Evolutionary conservation across 2,113 vertebrate species (phyloP).

Genomic region (Dryoscopus gambensis): DNA sequence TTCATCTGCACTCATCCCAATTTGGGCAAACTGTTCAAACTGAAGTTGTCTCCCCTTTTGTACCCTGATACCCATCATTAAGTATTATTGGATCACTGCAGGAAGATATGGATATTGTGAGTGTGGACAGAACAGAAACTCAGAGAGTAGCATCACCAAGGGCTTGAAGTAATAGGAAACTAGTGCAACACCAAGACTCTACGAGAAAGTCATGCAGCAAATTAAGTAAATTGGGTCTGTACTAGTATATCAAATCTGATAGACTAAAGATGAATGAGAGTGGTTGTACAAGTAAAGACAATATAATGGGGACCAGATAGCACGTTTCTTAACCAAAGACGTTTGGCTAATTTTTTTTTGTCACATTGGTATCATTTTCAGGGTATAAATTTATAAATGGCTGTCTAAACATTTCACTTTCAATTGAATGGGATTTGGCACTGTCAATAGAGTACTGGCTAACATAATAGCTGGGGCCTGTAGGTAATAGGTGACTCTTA

Average conservation of each 20-base stretch:
- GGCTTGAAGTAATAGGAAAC: neutral
- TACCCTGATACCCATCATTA: constrained; percentile 39
- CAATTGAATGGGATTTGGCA: neutral
- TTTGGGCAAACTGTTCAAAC: constrained; percentile 37
- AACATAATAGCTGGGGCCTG: neutral
- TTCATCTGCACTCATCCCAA: constrained; percentile 16
- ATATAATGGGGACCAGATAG: neutral
- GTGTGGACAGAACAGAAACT: neutral
- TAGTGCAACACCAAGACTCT: neutral
- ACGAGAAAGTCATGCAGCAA: neutral
- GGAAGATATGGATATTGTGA: neutral
- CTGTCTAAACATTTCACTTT: neutral
- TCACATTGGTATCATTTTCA: neutral
- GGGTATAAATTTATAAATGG: neutral
- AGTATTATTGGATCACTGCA: constrained; percentile 39
- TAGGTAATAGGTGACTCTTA: neutral
- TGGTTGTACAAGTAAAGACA: neutral
- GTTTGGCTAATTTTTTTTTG: neutral
- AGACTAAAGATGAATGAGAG: neutral
- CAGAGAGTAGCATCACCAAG: neutral
- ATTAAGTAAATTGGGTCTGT: neutral
- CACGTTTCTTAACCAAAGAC: neutral
- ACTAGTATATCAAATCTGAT: neutral
- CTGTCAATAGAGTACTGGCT: neutral
- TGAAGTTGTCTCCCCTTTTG: constrained; percentile 7